Percentiles rank a stretch among this genome's conserved stretches.
Evolutionary conservation across 2,888 invertebrate genomes (phyloP).

Genomic region (Rhabditoides inermis): DNA sequence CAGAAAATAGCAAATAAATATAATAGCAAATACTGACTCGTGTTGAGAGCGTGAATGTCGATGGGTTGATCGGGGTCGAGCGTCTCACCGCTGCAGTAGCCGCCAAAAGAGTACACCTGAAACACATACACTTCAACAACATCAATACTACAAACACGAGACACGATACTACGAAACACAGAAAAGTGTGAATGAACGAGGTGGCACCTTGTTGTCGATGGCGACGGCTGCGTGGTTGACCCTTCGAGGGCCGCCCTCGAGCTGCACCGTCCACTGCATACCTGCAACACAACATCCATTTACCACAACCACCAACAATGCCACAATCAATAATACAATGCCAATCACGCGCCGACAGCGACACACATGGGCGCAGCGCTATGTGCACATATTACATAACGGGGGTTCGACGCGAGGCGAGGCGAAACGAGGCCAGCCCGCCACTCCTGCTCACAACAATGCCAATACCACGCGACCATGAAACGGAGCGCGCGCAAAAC

Average conservation of each 20-base stretch:
- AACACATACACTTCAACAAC: slow-evolving; percentile 1
- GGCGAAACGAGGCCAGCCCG: too few relatives aligned
- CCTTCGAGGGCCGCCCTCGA: slow-evolving; percentile 80
- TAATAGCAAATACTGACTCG: slow-evolving; percentile 57
- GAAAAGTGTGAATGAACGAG: background rate
- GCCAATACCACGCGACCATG: too few relatives aligned
- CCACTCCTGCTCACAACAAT: too few relatives aligned
- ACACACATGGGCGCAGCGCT: too few relatives aligned
- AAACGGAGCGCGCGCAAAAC: too few relatives aligned
- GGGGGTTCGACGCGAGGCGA: too few relatives aligned
- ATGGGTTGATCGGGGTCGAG: slow-evolving; percentile 65
- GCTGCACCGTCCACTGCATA: slow-evolving; percentile 76
- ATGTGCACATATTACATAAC: too few relatives aligned
- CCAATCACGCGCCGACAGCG: too few relatives aligned
- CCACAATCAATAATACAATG: too few relatives aligned
- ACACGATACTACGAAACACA: background rate
- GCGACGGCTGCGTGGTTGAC: slow-evolving; percentile 52
- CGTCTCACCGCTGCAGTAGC: slow-evolving; percentile 78
- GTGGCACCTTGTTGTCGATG: slow-evolving; percentile 53
- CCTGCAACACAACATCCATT: too few relatives aligned
- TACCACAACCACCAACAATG: too few relatives aligned
- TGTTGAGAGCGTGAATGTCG: slow-evolving; percentile 77
- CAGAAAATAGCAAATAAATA: too few relatives aligned
- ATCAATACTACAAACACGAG: background rate
- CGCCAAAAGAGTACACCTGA: slow-evolving; percentile 78